Conservation (phyloP, 2,888 invertebrate genomes). For the Bimastos eiseni region DNA sequence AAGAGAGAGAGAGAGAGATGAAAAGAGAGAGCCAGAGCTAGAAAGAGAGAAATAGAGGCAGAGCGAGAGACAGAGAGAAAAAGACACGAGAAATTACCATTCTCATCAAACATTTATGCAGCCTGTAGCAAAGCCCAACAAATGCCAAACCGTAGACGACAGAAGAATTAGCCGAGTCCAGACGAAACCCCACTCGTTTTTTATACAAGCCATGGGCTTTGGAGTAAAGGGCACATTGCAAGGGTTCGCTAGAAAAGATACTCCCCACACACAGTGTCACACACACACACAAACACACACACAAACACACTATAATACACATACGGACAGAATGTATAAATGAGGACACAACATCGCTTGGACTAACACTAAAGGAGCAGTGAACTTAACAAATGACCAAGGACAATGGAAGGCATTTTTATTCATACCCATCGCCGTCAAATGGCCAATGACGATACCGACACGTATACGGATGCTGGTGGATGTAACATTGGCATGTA, state of each 20-base stretch:
- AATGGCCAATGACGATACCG: too few species aligned
- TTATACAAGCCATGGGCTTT: not conserved
- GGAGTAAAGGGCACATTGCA: not conserved
- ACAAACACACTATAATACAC: not conserved
- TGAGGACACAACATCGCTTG: too few species aligned
- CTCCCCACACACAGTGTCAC: not conserved
- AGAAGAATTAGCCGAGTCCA: not conserved
- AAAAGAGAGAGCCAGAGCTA: too few species aligned
- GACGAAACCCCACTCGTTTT: not conserved
- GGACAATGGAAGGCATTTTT: too few species aligned
- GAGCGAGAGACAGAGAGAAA: too few species aligned
- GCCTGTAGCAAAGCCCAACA: not conserved
- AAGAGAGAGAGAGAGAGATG: too few species aligned
- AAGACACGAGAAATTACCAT: conserved; percentile 13
- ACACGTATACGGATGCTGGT: too few species aligned
- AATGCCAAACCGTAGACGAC: not conserved
- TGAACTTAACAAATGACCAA: too few species aligned
- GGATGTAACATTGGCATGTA: too few species aligned
- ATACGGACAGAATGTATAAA: not conserved
- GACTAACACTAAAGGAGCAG: too few species aligned
- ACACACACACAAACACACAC: not conserved
- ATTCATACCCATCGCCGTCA: too few species aligned
- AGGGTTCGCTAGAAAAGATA: not conserved
- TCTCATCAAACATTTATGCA: not conserved
- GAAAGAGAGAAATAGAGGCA: too few species aligned